Base-by-base conservation (phyloP, 2,888 invertebrate species). In the Drosophila gaucha region DNA sequence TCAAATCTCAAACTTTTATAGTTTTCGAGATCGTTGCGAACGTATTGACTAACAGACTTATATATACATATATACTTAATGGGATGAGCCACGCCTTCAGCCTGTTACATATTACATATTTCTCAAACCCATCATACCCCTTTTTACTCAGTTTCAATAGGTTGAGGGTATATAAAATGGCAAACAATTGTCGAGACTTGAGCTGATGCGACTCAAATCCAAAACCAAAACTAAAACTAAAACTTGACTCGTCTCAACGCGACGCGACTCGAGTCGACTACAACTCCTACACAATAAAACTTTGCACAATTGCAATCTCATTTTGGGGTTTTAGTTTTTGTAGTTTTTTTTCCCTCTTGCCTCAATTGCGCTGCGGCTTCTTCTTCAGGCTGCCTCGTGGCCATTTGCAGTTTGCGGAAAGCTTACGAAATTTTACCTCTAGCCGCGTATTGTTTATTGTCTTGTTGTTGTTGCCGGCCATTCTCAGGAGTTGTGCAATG, bases 401-500 rank as follows among this genome's bases (percentile, higher is more conserved):
- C 63, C 41, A 57, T 60, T 67, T 75, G 38, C 44, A 50, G 72
- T 70, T 74, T 74, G 76, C 65, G 76, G 71, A 35, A 67, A 59
- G 58, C 68, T 77, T 75, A 73, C 77, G 73, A 73, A 77, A 75
- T 68, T 60, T 47, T 46, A 31, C 18, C 43, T n/a, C 26, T 51
- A 55, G 39, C 52, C 22, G 24, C 18, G 52, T 39, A 74, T 73
- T 69, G 75, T 76, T 63, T 72, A 76, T 74, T 76, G 67, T 64
- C 46, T 46, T 46, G 44, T 9, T 30, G 44, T 18, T 30, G 30
- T 9, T 8, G 39, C 28, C 39, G 62, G 44, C 44, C 66, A 72
- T 78, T 79, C 80, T 79, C 80, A 79, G 67, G 43, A 51, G 64
- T 79, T 78, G 72, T 79, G 77, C 67, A 78, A 79, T 52, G 38